Conservation (phyloP, 2,888 invertebrate genomes). For the Amiota minor region DNA sequence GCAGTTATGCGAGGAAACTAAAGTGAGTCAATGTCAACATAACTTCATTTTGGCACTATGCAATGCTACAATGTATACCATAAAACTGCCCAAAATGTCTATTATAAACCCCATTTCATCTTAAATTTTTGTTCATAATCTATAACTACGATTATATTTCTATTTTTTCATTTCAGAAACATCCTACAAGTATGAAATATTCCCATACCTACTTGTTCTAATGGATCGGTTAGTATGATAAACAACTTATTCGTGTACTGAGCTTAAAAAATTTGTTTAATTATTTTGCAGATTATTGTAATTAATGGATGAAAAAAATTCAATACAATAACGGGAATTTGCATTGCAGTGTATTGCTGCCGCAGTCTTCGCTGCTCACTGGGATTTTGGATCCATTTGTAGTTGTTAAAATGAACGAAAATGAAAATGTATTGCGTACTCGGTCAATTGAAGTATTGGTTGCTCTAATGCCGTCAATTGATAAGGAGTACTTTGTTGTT, state of each 20-base stretch:
- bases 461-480: constrained; percentile 81
- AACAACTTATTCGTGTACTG: background rate
- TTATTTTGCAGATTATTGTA: constrained; percentile 75
- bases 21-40: constrained; percentile 63
- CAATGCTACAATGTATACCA: no score
- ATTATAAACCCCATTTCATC: background rate
- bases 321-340: constrained; percentile 79
- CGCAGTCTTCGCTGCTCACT: constrained; percentile 80
- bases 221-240: constrained; percentile 78
- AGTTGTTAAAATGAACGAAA: constrained; percentile 75
- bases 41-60: constrained; percentile 22
- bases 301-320: constrained; percentile 76
- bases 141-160: no score
- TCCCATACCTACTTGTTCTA: constrained; percentile 81
- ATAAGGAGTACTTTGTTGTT: constrained; percentile 78
- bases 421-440: constrained; percentile 77
- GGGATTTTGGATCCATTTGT: constrained; percentile 79
- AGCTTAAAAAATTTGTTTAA: background rate
- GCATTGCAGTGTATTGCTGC: constrained; percentile 82
- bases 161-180: no score
- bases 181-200: no score
- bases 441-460: constrained; percentile 82
- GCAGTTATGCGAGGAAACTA: constrained; percentile 76
- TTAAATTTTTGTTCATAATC: no score
- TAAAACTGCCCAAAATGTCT: no score